These are phyloP conservation scores for Dendrophyllia cribrosa DNA, from an alignment of 64 coral and sea anemone genomes.

Conservation along the genomic window DNA sequence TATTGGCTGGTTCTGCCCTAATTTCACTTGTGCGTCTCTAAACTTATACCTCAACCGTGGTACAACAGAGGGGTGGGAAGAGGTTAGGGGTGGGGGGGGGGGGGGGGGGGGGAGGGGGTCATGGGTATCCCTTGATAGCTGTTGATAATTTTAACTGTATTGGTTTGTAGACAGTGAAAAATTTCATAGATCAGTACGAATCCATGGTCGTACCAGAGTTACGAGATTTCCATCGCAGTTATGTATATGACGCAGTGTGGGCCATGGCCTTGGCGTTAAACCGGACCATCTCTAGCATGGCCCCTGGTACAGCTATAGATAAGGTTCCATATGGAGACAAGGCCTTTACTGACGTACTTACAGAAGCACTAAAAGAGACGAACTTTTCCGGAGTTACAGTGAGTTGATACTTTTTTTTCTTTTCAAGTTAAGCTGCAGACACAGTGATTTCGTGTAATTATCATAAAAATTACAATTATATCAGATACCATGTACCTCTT, in stretches of 20 bases:
- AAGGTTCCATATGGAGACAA: constrained; percentile 74
- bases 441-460: background rate
- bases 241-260: constrained; percentile 89
- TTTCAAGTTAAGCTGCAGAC: background rate
- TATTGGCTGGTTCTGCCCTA: no score
- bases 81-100: no score
- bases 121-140: no score
- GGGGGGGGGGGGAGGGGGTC: no score
- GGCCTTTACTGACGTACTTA: constrained; percentile 23
- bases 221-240: constrained; percentile 74
- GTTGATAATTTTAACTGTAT: background rate
- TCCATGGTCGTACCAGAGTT: constrained; percentile 21
- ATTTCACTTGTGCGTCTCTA: no score
- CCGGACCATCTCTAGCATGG: constrained; percentile 51
- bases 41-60: no score
- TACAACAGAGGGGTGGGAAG: no score
- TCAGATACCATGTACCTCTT: no score
- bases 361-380: constrained; percentile 47
- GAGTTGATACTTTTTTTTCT: constrained; percentile 23
- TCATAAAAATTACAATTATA: no score
- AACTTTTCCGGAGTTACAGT: constrained; percentile 86
- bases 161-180: constrained; percentile 63
- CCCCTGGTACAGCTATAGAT: constrained; percentile 46
- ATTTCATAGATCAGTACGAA: constrained; percentile 76
- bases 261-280: constrained; percentile 86